Evolutionary conservation across 2,797 vertebrate species (phyloP).

Genomic region (Merluccius polli): DNA sequence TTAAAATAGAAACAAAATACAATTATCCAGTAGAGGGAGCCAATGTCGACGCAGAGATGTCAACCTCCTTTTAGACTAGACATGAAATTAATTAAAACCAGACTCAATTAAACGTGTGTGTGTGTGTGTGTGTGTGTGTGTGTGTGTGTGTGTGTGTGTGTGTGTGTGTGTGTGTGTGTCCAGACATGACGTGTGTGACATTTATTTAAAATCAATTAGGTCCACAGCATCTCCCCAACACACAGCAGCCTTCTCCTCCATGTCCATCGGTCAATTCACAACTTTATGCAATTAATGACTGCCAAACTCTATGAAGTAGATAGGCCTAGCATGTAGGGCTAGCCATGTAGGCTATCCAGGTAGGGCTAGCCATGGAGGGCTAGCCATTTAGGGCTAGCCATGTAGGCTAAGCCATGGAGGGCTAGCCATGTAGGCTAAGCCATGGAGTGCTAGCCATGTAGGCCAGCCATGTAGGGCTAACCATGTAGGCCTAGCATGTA

Average conservation of each 20-base stretch:
- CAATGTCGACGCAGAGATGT: not conserved
- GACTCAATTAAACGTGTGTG: not conserved
- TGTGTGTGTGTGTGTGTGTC: not conserved
- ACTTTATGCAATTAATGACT: not conserved
- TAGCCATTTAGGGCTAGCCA: no score
- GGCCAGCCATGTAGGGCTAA: no score
- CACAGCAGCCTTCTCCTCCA: constrained; percentile 30
- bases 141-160: not conserved
- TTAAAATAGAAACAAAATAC: not conserved
- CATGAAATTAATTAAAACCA: not conserved
- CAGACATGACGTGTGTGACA: not conserved
- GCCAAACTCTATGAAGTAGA: no score
- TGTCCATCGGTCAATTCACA: not conserved
- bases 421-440: no score
- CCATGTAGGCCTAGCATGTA: no score
- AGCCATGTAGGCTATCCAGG: no score
- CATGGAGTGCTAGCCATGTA: no score
- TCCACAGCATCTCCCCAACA: no score
- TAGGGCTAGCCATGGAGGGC: no score
- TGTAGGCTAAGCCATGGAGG: no score
- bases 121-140: not conserved
- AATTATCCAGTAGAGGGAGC: not conserved
- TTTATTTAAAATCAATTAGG: no score
- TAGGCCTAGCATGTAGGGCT: no score
- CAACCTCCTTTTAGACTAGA: not conserved